Evolutionary conservation across 2,888 invertebrate species (phyloP), one percentile per base, ranked within the genome.

Genomic region (Lapara coniferarum): DNA sequence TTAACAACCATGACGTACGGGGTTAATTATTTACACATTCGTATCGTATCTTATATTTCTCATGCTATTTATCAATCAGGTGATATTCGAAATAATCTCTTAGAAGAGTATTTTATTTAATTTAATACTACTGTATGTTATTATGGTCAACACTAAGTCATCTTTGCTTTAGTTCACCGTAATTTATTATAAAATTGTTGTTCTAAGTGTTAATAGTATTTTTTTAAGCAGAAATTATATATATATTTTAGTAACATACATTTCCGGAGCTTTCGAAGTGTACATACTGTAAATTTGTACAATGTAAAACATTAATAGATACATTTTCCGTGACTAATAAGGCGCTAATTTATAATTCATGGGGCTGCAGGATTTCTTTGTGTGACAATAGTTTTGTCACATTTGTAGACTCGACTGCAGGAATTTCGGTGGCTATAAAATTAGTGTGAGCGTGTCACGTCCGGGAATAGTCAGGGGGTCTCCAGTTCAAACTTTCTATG

Each of bases 341-440:
- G 14, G 37, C 30, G 14, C n/a, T 37, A 44, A 37, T 37, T 58
- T 58, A 58, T 10, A 16, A 10, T 4, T 10, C 58, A 10, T 16
- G 44, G 10, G 44, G 13, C 5, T 46, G 10, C 59, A 59, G 10
- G 46, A 7, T 19, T 19, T 12, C 5, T 10, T 49, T 12, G 6
- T 10, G 49, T 52, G 49, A 66, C 67, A 74, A 72, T 66, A 71
- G 68, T 71, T 78, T 75, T 75, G 81, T 78, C 77, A 77, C 75
- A 76, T 78, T 77, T 75, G 81, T 74, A 74, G 71, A 72, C 68
- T 76, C 75, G 53, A 74, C 76, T 74, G 74, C 77, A 78, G 83
- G 83, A 83, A 85, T 86, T 85, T 86, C 85, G 81, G 89, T 89
- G 89, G 86, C 89, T 88, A 88, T 90, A 89, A 90, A 90, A 89